A percentile compares a stretch with the other conserved stretches of the same genome.
Evolutionary conservation across 2,888 invertebrate species (phyloP).

Genomic region (Lepas anatifera): DNA sequence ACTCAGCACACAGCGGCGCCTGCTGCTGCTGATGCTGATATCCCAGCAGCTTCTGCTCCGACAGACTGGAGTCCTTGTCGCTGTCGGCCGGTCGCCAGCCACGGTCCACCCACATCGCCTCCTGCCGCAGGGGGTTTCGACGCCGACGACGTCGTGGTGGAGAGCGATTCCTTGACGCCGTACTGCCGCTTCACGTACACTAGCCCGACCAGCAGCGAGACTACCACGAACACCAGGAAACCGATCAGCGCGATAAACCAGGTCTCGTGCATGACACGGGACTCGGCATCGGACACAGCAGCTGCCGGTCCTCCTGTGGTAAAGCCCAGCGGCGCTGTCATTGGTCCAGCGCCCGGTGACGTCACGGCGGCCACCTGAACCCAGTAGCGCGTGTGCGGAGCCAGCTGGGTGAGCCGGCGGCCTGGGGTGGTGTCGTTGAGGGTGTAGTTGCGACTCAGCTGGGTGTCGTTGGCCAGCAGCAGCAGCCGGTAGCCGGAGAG

Average conservation of each 20-base stretch:
- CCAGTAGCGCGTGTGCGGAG: slow-evolving; percentile 11
- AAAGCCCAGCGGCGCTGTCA: not conserved
- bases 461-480: not conserved
- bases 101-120: slow-evolving; percentile 8
- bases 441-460: not conserved
- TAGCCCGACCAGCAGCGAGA: not conserved
- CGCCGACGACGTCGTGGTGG: not conserved
- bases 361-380: not conserved
- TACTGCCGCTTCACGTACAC: slow-evolving; percentile 11
- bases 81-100: slow-evolving; percentile 9
- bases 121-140: too few relatives aligned
- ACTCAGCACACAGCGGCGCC: slow-evolving; percentile 2
- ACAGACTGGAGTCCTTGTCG: slow-evolving; percentile 3
- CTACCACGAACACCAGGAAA: slow-evolving; percentile 7
- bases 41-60: slow-evolving; percentile 4
- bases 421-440: not conserved
- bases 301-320: not conserved
- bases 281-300: not conserved
- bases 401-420: not conserved
- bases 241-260: slow-evolving; percentile 11
- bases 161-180: not conserved
- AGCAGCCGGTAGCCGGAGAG: slow-evolving; percentile 4
- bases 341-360: not conserved
- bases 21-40: not conserved
- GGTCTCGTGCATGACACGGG: not conserved